Evolutionary conservation across 2,113 vertebrate species (phyloP), one percentile per base, ranked within the genome.

Genomic region (Amblyopsis rosae): DNA sequence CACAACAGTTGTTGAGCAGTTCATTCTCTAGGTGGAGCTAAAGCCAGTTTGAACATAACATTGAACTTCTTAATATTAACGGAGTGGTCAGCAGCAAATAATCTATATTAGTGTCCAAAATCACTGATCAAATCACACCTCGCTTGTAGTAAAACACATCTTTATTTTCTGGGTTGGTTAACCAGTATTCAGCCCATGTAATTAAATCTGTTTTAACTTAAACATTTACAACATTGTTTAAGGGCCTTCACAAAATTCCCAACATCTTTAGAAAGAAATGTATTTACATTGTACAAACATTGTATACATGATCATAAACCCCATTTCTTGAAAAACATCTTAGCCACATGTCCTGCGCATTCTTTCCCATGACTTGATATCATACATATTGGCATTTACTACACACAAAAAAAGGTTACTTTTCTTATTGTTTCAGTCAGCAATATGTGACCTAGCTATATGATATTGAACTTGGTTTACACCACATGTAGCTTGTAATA

Each of bases 251-350:
- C 60, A 81, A 80, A 78, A 79, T 69, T 55, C 70, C 74, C 63
- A 74, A 85, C 68, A 13, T 75, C 70, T 79, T 86, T 86, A 91
- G 73, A 92, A 88, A 91, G 45, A 69, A 79, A 74, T 69, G n/a
- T 87, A 90, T 92, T 88, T 91, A 88, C 87, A 91, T 80, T 82
- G 73, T 92, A 91, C 80, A 92, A 92, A 91, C 69, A 72, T 83
- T 84, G 77, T 84, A 88, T 83, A 90, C 82, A 54, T 49, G 47
- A 69, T 71, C 59, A 79, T 16, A 75, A 46, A 80, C 69, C 73
- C 57, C 7, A 8, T 59, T 12, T 19, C 73, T 75, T 46, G 45
- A 51, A 51, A 15, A 51, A 51, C 4, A 51, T 51, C 49, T 51
- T 11, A 51, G 13, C 11, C 49, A 51, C 13, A 51, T 15, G 13